A percentile compares a stretch with the other conserved stretches of the same genome.
phyloP scores from a whole-genome alignment of 2,113 vertebrate genomes.

The Sialia sialis region DNA sequence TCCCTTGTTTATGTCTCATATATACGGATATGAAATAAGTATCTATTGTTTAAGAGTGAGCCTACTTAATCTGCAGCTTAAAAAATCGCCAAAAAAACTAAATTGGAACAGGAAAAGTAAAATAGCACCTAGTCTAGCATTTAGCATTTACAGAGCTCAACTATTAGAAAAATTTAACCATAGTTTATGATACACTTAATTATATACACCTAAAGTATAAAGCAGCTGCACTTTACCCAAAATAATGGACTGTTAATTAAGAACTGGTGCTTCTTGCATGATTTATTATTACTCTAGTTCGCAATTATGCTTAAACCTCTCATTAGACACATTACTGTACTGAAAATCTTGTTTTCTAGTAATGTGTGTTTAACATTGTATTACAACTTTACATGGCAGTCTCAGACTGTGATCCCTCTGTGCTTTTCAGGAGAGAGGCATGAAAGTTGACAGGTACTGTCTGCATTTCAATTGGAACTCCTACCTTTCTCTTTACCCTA shows the following conservation, averaged over 20 bases:
- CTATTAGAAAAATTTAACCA: constrained; percentile 39
- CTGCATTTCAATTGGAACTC: constrained; percentile 44
- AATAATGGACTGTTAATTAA: constrained; percentile 72
- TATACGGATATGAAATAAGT: not conserved
- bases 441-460: constrained; percentile 60
- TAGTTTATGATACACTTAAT: constrained; percentile 44
- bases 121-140: not conserved
- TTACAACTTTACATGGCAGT: constrained; percentile 26
- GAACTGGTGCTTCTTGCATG: constrained; percentile 65
- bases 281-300: constrained; percentile 69
- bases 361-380: constrained; percentile 46
- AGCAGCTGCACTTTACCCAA: constrained; percentile 55
- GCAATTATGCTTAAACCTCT: constrained; percentile 68
- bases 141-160: not conserved
- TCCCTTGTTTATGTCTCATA: not conserved
- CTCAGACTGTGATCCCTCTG: constrained; percentile 48
- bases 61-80: not conserved
- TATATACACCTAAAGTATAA: constrained; percentile 69
- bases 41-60: not conserved
- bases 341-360: constrained; percentile 52
- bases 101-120: constrained; percentile 33
- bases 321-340: constrained; percentile 63
- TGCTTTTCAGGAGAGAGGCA: constrained; percentile 39
- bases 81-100: not conserved
- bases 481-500: constrained; percentile 12